A percentile compares a stretch with the other conserved stretches of the same genome.
Evolutionary conservation across 2,797 vertebrate species (phyloP).

Genomic region (Lutjanus argentimaculatus): DNA sequence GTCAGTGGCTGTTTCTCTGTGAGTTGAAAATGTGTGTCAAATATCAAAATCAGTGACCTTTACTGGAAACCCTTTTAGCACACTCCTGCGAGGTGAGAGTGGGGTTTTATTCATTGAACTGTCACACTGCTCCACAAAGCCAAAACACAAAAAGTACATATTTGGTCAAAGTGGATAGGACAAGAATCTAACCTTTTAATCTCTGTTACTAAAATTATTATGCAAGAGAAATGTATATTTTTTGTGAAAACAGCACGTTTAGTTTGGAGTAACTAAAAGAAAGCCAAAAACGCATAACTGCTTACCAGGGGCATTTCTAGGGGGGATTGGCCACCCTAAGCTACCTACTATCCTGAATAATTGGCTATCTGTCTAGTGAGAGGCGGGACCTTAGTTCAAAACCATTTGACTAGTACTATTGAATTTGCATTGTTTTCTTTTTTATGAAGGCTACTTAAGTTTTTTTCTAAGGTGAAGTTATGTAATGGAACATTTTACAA

Average conservation of each 20-base stretch:
- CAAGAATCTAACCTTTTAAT: background rate
- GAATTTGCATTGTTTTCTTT: too few species aligned
- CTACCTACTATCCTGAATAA: too few species aligned
- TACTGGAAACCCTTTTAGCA: constrained; percentile 37
- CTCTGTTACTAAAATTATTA: background rate
- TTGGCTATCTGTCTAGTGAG: too few species aligned
- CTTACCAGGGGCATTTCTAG: too few species aligned
- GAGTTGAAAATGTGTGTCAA: constrained; percentile 26
- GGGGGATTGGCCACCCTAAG: too few species aligned
- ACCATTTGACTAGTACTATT: too few species aligned
- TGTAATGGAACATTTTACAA: too few species aligned
- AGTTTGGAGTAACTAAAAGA: background rate
- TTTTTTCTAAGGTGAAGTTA: too few species aligned
- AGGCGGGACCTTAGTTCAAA: too few species aligned
- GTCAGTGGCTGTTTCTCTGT: background rate
- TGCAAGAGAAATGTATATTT: background rate
- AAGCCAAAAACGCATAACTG: too few species aligned
- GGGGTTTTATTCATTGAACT: constrained; percentile 8
- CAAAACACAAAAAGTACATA: background rate
- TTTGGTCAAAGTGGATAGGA: background rate
- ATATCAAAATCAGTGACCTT: constrained; percentile 62
- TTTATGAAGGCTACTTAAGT: too few species aligned
- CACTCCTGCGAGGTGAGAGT: constrained; percentile 17
- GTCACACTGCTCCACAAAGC: background rate
- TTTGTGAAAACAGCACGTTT: background rate